Base-by-base conservation (phyloP, 2,888 invertebrate species). In the Eumacrocentrus americanus region DNA sequence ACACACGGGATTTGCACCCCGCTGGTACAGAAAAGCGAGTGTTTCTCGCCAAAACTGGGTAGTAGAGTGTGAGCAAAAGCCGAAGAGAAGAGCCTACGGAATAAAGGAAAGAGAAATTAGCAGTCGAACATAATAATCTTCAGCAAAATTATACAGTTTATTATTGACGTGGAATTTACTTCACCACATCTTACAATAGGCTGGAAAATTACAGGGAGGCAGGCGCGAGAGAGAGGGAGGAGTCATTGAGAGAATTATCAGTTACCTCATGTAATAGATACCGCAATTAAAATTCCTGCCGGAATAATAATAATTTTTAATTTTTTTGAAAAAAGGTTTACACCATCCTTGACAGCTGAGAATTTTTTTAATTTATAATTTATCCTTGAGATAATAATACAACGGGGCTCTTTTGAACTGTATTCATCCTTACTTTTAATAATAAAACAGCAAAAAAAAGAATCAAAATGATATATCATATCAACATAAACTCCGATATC, bases 161-260 rank as follows among this genome's bases (percentile, higher is more conserved):
- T 61, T 58, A 61, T 61, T 48, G 51, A 53, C 42, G 42, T 44
- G 51, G 47, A 61, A 61, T 61, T 61, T 42, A 61, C 57, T 54
- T 57, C 50, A 54, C 7, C 50, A 47, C 16, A 40, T 44, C 37
- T 20, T 50, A 25, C 56, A 25, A 55, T 53, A 50, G 46, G 56
- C n/a, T n/a, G n/a, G 62, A 62, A 62, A 62, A 62, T 62, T 62
- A 56, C 57, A 56, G 46, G 42, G 56, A 34, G 42, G 53, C 23
- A 48, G 25, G 58, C 25, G 34, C 48, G 25, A 9, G 9, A 29
- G 35, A 40, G 35, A 38, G 9, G 29, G 46, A 16, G 18, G 16
- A 20, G 50, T 35, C 34, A 34, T 50, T n/a, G 14, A 35, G 50
- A 35, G 29, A 16, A 50, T 35, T 35, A 18, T 18, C 22, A 51